These are phyloP conservation scores for Toxotes chatareus DNA, from an alignment of 2,113 vertebrate genomes.

Conservation along the genomic window DNA sequence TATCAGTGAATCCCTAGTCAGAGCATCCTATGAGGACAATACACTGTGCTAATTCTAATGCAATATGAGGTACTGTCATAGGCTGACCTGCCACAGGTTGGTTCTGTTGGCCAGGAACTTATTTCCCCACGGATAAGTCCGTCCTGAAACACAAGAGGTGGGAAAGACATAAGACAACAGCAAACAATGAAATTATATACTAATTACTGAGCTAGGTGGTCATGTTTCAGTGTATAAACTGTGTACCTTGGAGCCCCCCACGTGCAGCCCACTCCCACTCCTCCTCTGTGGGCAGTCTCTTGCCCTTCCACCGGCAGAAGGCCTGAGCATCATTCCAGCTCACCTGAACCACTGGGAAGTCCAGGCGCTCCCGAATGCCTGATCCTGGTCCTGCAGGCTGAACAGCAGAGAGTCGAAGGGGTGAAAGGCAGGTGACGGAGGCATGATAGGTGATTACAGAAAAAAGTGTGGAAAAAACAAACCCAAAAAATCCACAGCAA, in stretches of 20 bases:
- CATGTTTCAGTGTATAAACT: neutral
- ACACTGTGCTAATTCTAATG: neutral
- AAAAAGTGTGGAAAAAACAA: neutral
- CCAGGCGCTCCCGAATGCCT: constrained; percentile 88
- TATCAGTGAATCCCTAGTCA: neutral
- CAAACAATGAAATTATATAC: neutral
- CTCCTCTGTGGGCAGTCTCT: constrained; percentile 89
- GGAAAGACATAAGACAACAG: neutral
- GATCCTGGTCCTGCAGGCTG: constrained; percentile 94
- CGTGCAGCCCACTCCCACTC: constrained; percentile 98
- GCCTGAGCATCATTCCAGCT: constrained; percentile 95
- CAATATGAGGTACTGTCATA: neutral
- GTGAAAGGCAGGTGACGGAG: neutral
- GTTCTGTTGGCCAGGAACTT: constrained; percentile 91
- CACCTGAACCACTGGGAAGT: constrained; percentile 93
- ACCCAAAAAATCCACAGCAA: neutral
- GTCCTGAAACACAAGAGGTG: constrained; percentile 80
- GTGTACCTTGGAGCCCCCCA: constrained; percentile 89
- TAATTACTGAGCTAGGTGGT: neutral
- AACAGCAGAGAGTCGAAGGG: neutral
- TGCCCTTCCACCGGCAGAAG: constrained; percentile 90
- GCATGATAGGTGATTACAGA: neutral
- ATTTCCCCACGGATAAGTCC: constrained; percentile 95
- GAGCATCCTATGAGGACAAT: neutral
- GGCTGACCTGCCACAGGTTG: constrained; percentile 95